Evolutionary conservation across 2,797 vertebrate genomes (phyloP).

Genomic region (Tragelaphus oryx): DNA sequence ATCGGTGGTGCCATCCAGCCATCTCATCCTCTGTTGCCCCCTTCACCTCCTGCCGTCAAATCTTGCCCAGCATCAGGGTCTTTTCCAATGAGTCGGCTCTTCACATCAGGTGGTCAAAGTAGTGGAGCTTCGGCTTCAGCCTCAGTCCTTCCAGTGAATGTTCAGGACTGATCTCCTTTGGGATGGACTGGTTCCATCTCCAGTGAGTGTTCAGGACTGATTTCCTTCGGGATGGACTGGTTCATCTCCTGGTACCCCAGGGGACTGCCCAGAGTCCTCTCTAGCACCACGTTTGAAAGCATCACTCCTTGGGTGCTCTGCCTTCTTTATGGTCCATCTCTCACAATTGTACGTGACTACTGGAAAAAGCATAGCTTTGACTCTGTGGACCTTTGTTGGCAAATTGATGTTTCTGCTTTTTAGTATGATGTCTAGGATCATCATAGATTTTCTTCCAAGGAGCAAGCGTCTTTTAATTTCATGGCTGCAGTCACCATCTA

Average conservation of each 20-base stretch:
- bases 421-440: neutral
- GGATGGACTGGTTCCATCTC: neutral
- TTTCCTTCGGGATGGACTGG: neutral
- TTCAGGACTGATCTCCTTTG: neutral
- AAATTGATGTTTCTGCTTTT: neutral
- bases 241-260: neutral
- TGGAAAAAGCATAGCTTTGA: neutral
- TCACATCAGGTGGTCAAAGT: neutral
- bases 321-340: neutral
- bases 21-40: neutral
- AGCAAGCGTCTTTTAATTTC: neutral
- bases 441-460: neutral
- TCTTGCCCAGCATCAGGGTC: neutral
- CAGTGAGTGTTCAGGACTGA: neutral
- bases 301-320: neutral
- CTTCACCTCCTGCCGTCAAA: neutral
- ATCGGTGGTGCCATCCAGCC: neutral
- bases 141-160: neutral
- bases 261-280: neutral
- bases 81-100: neutral
- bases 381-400: neutral
- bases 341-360: neutral
- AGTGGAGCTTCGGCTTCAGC: neutral
- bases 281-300: neutral
- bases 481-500: neutral